Evolutionary conservation across 2,888 invertebrate genomes (phyloP).

Genomic region (Agonopterix heracliana): DNA sequence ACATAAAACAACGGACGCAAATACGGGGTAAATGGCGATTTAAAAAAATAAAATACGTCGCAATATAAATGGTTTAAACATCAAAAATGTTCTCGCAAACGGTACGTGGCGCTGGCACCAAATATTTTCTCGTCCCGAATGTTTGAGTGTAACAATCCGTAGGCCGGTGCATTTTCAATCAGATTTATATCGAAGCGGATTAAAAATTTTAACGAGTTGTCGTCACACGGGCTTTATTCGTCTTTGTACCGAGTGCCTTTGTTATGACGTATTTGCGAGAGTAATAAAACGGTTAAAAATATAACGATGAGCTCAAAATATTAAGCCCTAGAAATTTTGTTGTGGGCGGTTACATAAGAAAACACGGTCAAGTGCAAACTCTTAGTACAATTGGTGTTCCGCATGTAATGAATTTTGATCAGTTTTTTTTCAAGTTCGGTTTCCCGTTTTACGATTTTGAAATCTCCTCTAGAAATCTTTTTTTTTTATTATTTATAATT

Average conservation of each 20-base stretch:
- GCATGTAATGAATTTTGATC: too few species aligned
- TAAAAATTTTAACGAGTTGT: constrained; percentile 59
- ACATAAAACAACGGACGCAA: not conserved
- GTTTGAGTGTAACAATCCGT: constrained; percentile 27
- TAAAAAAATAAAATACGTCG: constrained; percentile 1
- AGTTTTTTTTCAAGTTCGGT: too few species aligned
- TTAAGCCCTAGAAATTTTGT: too few species aligned
- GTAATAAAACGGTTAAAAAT: not conserved
- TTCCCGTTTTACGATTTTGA: too few species aligned
- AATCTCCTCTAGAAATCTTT: too few species aligned
- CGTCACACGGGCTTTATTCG: constrained; percentile 37
- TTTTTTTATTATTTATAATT: too few species aligned
- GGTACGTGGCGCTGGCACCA: not conserved
- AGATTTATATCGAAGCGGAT: constrained; percentile 56
- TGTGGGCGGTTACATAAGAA: too few species aligned
- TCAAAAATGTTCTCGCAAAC: not conserved
- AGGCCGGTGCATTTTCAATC: constrained; percentile 52
- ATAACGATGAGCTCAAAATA: not conserved
- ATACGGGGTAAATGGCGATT: not conserved
- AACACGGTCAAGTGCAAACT: too few species aligned
- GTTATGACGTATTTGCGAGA: constrained; percentile 29
- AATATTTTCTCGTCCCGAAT: not conserved
- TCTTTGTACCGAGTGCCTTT: constrained; percentile 41
- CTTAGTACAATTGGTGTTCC: too few species aligned
- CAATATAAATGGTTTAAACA: not conserved